These are phyloP conservation scores for Malurus melanocephalus DNA, from an alignment of 2,113 vertebrate species.

Conservation along the genomic window DNA sequence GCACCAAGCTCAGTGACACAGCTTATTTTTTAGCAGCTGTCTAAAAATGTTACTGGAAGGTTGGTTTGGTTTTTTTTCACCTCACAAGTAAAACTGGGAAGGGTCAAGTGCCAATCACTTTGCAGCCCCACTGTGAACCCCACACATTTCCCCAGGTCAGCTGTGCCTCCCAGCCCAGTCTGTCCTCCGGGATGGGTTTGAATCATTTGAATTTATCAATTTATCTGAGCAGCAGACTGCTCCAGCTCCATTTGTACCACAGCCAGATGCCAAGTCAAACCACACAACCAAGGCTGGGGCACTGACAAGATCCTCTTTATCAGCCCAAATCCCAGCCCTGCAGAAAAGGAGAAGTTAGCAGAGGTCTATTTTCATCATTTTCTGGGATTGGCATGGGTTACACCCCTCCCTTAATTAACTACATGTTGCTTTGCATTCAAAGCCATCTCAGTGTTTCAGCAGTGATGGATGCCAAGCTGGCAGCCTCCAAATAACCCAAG, in stretches of 20 bases:
- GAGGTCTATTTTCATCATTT: constrained; percentile 29
- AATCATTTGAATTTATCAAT: neutral
- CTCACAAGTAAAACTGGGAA: neutral
- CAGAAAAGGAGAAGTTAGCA: neutral
- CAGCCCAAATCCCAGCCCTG: neutral
- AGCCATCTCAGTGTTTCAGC: constrained; percentile 6
- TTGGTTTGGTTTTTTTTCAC: neutral
- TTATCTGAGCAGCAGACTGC: neutral
- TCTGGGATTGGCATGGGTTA: neutral
- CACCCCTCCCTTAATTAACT: constrained; percentile 33
- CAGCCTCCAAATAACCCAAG: neutral
- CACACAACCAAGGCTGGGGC: neutral
- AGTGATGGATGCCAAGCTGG: constrained; percentile 16
- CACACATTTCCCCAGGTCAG: neutral
- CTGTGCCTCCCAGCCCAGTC: neutral
- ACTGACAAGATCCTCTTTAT: neutral
- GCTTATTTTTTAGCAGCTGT: neutral
- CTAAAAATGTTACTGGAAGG: neutral
- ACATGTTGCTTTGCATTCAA: neutral
- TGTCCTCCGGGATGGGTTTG: neutral
- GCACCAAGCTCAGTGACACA: neutral
- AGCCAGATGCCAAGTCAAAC: neutral
- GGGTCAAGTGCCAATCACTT: neutral
- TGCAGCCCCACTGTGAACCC: neutral
- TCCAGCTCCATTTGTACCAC: neutral